Base-by-base conservation (phyloP, 2,888 invertebrate species). In the Leptopterna dolabrata region DNA sequence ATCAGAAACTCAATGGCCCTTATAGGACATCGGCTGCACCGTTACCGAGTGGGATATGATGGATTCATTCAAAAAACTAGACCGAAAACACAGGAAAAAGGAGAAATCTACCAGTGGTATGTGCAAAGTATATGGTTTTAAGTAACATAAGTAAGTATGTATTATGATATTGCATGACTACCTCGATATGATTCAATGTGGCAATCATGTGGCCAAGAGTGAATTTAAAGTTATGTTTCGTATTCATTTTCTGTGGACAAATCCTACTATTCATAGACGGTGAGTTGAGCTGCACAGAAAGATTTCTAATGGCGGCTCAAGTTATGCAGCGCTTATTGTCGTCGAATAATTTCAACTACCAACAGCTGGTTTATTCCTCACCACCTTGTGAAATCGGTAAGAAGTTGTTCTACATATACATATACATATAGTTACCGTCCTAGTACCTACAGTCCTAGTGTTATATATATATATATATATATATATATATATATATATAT, bases 31-130 rank as follows among this genome's bases (percentile, higher is more conserved):
- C 16, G 86, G 76, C 11, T 86, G 76, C 19, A 86, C 76, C 7
- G 87, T 76, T 1, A 87, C 87, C 19, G 87, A 87, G 47, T 87
- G 87, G 87, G 87, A 87, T 24, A 87, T 87, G 87, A 51, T 87
- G 51, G 87, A 87, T 80, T 80, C 87, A 1, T 87, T 87, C 71
- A 87, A 87, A 27, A 87, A 80, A 70, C 29, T 87, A 43, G 87
- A 85, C 11, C n/a, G 83, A 36, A 70, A 70, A 29, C 19, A 83
- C n/a, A 41, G 47, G 41, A 83, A 83, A 24, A 63, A 83, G 24
- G 70, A 41, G 0, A 36, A 83, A 70, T 41, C 83, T 11, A 0
- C 70, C 11, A 55, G 30, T 14, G 55, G 81, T 82, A n/a, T n/a
- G n/a, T n/a, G n/a, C n/a, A n/a, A n/a, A n/a, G n/a, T n/a, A n/a